Base-by-base conservation (phyloP, 2,888 invertebrate species). In the Acheta domesticus region DNA sequence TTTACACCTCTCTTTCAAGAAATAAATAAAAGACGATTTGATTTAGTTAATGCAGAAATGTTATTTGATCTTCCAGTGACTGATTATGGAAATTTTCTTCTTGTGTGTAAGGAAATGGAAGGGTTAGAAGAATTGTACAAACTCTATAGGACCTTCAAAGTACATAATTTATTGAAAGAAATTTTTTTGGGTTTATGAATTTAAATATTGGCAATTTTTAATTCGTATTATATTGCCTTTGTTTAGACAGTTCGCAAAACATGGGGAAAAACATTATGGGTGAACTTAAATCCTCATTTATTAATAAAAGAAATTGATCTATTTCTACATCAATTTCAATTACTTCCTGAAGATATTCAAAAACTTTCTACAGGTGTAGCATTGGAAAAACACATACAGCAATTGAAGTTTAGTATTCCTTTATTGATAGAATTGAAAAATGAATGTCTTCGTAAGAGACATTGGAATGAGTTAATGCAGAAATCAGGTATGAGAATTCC, bases 21-120 rank as follows among this genome's bases (percentile, higher is more conserved):
- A 76, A 20, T 76, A 19, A 49, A 76, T 14, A 20, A 76, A 76
- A 76, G n/a, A 49, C 76, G 76, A 5, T n/a, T 48, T 23, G 48
- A 48, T 12, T 48, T 76, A 14, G 49, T 76, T 19, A 20, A 23
- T 48, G 76, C 76, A 16, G 76, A 76, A 76, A 76, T 76, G 76
- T 21, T 76, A 12, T 76, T 76, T 76, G 76, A 76, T 12, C 76
- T 76, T 48, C 76, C 76, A 14, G 48, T 76, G 48, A 76, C 48
- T 49, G 76, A 76, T 48, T 76, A 76, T 49, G 48, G 20, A 14
- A 8, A 23, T 76, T 76, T 48, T 48, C 49, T 76, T 11, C 48
- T 36, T 14, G 20, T 20, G 12, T 20, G 49, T 20, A 48, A 48
- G n/a, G 49, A 76, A 12, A 76, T 76, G 36, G 76, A 20, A 48